These are phyloP conservation scores for Agelastica alni DNA, from an alignment of 2,888 invertebrate species.

Conservation along the genomic window DNA sequence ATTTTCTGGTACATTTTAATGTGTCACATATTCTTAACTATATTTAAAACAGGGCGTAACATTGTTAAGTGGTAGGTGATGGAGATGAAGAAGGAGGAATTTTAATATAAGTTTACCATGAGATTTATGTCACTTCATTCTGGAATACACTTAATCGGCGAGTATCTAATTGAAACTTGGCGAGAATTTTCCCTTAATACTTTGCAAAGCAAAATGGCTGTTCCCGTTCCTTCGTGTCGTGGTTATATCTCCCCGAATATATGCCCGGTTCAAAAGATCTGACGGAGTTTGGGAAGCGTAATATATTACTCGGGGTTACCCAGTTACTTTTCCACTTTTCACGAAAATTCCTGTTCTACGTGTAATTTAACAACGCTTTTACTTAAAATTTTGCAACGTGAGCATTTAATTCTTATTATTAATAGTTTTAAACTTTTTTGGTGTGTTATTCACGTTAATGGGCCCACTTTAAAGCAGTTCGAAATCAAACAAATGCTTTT, in stretches of 20 bases:
- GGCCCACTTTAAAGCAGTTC: too few relatives aligned
- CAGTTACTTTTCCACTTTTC: slow-evolving; percentile 17
- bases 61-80: too few relatives aligned
- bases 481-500: too few relatives aligned
- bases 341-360: slow-evolving; percentile 18
- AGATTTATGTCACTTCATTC: slow-evolving; percentile 43
- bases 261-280: slow-evolving; percentile 18
- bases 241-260: slow-evolving; percentile 25
- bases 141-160: slow-evolving; percentile 46
- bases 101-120: slow-evolving; percentile 35
- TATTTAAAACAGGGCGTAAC: too few relatives aligned
- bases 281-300: slow-evolving; percentile 20
- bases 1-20: too few relatives aligned
- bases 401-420: slow-evolving; percentile 21
- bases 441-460: too few relatives aligned
- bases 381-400: slow-evolving; percentile 18
- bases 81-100: slow-evolving; percentile 14
- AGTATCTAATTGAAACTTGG: slow-evolving; percentile 51
- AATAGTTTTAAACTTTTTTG: neutral
- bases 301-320: slow-evolving; percentile 24
- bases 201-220: slow-evolving; percentile 39
- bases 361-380: slow-evolving; percentile 18
- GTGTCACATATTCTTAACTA: too few relatives aligned
- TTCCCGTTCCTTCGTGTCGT: slow-evolving; percentile 32
- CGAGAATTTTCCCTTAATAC: slow-evolving; percentile 34